Conservation (phyloP, 2,797 vertebrate genomes). For the Pseudopleuronectes americanus region DNA sequence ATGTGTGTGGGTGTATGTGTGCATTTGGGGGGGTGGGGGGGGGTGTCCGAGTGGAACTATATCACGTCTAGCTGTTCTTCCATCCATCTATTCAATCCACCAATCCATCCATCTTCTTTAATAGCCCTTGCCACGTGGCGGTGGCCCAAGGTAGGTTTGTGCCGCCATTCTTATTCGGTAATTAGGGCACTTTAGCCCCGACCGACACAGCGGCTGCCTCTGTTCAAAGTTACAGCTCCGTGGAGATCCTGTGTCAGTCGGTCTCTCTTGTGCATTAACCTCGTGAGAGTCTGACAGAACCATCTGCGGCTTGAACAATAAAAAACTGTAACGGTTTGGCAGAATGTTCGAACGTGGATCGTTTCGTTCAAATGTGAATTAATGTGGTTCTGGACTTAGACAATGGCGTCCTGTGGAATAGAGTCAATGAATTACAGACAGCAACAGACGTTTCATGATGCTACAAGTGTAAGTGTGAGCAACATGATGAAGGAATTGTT, state of each 20-base stretch:
- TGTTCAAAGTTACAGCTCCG: conserved; percentile 69
- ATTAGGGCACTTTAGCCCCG: conserved; percentile 81
- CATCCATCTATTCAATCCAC: conserved; percentile 75
- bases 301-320: conserved; percentile 26
- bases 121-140: conserved; percentile 73
- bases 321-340: conserved; percentile 4
- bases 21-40: conserved; percentile 23
- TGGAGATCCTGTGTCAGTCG: conserved; percentile 57
- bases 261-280: background rate
- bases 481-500: too few species aligned
- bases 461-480: too few species aligned
- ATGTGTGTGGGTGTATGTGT: conserved; percentile 14
- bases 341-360: conserved; percentile 24
- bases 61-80: conserved; percentile 62
- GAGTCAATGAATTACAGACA: background rate
- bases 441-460: too few species aligned
- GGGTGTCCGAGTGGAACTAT: conserved; percentile 58
- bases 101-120: conserved; percentile 80
- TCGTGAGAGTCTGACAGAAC: background rate
- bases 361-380: background rate
- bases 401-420: background rate
- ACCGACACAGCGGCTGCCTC: conserved; percentile 63
- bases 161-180: conserved; percentile 74
- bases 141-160: conserved; percentile 65
- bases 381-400: background rate